Evolutionary conservation across 2,888 invertebrate species (phyloP), one percentile per base, ranked within the genome.

Genomic region (Troglohyphantes excavatus): DNA sequence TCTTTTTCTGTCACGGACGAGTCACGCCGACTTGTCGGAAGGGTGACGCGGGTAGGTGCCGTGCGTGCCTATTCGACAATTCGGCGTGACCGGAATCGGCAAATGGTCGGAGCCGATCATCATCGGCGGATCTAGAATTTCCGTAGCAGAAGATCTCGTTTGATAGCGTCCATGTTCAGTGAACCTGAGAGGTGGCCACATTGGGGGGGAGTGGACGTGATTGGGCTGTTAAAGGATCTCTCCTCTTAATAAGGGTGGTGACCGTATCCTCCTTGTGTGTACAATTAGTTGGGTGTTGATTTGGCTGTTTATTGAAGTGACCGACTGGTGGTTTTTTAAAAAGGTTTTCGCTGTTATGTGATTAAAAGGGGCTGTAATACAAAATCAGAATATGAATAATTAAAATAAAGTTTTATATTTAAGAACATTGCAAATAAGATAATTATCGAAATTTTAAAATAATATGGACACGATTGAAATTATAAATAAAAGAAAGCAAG

Each of bases 181-280:
- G 29, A 68, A 68, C 68, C 68, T 19, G 26, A 68, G 19, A 68
- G 19, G 29, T 68, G 68, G 68, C 19, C 68, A 68, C 11, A 29
- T 68, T 11, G 17, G 17, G 29, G 2, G 17, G 17, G 29, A 11
- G 29, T 23, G 19, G 27, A 68, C 68, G 68, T 68, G 68, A 68
- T 27, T 19, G 3, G 68, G 33, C 17, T 68, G 27, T 29, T 68
- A 29, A 29, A 67, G 27, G 27, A 26, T 17, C 19, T 29, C 3
- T 63, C 23, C 23, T 21, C 19, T 11, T 19, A 19, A 7, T 63
- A 19, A 63, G 63, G 63, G 63, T 68, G 68, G 7, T 39, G 39
- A 13, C 26, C 6, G 33, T 11, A 19, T 33, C 65, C 17, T 39
- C 39, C 13, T 39, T 9, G 33, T 9, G 59, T 19, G n/a, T 17